Evolutionary conservation across 2,113 vertebrate species (phyloP).

Genomic region (Atherinomorus stipes): DNA sequence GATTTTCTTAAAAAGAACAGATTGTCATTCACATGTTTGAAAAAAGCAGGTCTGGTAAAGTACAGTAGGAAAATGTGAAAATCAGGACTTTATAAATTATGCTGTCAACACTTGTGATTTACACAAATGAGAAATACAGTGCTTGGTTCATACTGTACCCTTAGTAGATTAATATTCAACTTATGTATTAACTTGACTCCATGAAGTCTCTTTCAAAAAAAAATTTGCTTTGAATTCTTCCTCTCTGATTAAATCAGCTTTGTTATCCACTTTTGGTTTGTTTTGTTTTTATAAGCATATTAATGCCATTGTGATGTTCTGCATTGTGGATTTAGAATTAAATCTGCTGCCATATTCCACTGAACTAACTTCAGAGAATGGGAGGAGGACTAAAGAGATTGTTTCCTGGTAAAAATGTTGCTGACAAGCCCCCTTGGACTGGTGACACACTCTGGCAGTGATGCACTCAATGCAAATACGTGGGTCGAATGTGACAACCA

Average conservation of each 20-base stretch:
- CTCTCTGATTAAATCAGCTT: too few species aligned
- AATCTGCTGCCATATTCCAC: conserved; percentile 2
- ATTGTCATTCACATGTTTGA: background rate
- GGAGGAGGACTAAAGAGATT: conserved; percentile 7
- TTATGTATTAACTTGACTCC: too few species aligned
- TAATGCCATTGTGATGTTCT: too few species aligned
- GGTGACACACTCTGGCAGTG: background rate
- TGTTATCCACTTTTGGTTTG: too few species aligned
- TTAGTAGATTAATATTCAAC: too few species aligned
- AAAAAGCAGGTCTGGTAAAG: background rate
- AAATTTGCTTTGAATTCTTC: too few species aligned
- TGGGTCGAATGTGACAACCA: conserved; percentile 17
- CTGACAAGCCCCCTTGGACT: background rate
- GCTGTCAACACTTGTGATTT: background rate
- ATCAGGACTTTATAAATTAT: background rate
- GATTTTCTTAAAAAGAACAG: background rate
- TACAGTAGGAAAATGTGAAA: background rate
- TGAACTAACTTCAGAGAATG: background rate
- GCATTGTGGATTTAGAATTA: too few species aligned
- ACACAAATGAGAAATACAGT: too few species aligned
- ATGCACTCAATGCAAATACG: background rate
- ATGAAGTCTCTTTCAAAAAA: too few species aligned
- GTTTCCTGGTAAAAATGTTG: conserved; percentile 12
- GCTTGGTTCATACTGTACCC: too few species aligned
- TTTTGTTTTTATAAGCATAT: too few species aligned